Base-by-base conservation (phyloP, 2,113 vertebrate species). In the Ginglymostoma cirratum region DNA sequence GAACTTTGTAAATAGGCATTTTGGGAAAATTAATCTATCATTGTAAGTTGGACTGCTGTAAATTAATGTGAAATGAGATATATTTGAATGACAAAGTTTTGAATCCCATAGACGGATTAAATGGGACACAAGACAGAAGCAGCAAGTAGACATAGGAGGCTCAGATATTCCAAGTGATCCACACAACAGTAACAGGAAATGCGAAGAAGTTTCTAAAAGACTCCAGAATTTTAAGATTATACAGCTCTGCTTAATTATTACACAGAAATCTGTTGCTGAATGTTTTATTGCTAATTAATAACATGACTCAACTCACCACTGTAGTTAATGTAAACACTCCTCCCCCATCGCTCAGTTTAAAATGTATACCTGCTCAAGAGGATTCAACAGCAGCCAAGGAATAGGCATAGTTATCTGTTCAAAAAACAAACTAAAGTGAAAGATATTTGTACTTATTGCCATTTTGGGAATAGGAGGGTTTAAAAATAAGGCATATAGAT, bases 201-300 rank as follows among this genome's bases (percentile, higher is more conserved):
- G 14, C 67, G 48, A 52, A 17, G 12, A 61, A 45, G 48, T 48
- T 72, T 76, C 38, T 48, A 95, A 95, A 95, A 5, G 5, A 66
- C 38, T 92, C 93, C 23, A 52, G 66, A 10, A 34, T 17, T 1
- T 52, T 67, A 95, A 70, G 45, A 95, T 72, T 72, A 95, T 95
- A 72, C 14, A 72, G 69, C 69, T 6, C 5, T 70, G 23, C 24
- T 5, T 95, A 95, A 95, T 72, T 34, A 95, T 72, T 52, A 95
- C 27, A 69, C 23, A 70, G 42, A 70, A 72, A 48, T 95, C 23
- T 48, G 24, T 52, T 61, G 52, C 10, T 90, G 48, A 90, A 90
- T 90, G 48, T 89, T 95, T 69, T 94, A 94, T 65, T 67, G 61
- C 61, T 94, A 38, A 94, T 89, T 48, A 61, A 55, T 93, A 93